These are phyloP conservation scores for Prenolepis imparis DNA, from an alignment of 2,888 invertebrate species.

Conservation along the genomic window DNA sequence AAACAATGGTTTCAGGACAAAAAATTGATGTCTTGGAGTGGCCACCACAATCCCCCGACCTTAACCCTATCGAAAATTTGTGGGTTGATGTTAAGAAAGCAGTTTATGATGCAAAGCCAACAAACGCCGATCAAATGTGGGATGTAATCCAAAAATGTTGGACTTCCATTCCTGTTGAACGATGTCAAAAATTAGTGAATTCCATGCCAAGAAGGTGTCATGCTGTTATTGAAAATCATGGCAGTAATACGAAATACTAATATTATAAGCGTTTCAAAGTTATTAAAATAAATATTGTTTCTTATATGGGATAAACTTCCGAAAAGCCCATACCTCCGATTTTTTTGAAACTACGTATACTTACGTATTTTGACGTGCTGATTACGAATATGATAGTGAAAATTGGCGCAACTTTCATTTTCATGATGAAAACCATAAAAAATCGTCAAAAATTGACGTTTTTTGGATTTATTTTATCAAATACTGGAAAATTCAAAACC, in stretches of 20 bases:
- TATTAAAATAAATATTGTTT: not conserved
- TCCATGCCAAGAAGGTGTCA: slow-evolving; percentile 13
- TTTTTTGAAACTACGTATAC: too few relatives aligned
- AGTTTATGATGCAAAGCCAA: not conserved
- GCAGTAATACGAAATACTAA: slow-evolving; percentile 3
- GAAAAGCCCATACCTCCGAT: too few relatives aligned
- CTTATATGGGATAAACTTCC: too few relatives aligned
- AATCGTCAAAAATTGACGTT: too few relatives aligned
- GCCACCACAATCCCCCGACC: slow-evolving; percentile 21
- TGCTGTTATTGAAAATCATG: slow-evolving; percentile 11
- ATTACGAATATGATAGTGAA: too few relatives aligned
- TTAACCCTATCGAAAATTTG: slow-evolving; percentile 24
- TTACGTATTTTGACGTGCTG: too few relatives aligned
- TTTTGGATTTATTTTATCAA: too few relatives aligned
- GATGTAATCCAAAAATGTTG: slow-evolving; percentile 7
- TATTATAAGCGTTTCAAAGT: not conserved
- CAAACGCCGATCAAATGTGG: not conserved
- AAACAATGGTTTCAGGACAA: slow-evolving; percentile 15
- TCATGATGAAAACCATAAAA: too few relatives aligned
- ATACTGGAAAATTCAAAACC: too few relatives aligned
- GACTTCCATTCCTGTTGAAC: not conserved
- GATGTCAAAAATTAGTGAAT: not conserved
- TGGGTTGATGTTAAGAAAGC: slow-evolving; percentile 6
- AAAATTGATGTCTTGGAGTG: slow-evolving; percentile 9
- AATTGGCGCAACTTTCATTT: too few relatives aligned